Percentiles rank a stretch among this genome's conserved stretches.
Evolutionary conservation across 2,113 vertebrate species (phyloP).

Genomic region (Oreocharis arfaki): DNA sequence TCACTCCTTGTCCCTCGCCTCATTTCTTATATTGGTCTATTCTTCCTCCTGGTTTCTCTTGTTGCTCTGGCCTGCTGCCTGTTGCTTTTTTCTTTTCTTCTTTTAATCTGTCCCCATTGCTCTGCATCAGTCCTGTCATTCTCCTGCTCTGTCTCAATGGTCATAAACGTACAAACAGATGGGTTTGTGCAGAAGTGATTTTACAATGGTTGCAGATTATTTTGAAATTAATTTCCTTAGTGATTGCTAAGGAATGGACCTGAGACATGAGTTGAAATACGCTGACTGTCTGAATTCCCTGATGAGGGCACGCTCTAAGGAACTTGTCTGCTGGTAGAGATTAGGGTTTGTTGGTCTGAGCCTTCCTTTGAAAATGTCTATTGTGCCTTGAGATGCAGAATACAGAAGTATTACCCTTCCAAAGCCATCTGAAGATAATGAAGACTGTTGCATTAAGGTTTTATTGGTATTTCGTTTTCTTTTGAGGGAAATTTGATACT

Average conservation of each 20-base stretch:
- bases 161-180: background rate
- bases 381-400: background rate
- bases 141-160: background rate
- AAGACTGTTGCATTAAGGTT: background rate
- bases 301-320: background rate
- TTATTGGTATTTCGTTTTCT: background rate
- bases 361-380: background rate
- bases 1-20: background rate
- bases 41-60: background rate
- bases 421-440: background rate
- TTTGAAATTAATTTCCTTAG: background rate
- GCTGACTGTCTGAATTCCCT: background rate
- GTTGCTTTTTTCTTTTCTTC: too few relatives aligned
- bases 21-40: background rate
- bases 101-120: background rate
- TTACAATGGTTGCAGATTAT: background rate
- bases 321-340: background rate
- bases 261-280: background rate
- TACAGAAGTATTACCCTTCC: background rate
- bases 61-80: background rate
- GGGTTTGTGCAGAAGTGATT: background rate
- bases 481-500: background rate
- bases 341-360: background rate
- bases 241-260: background rate
- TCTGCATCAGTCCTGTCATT: background rate